phyloP scores from a whole-genome alignment of 2,113 vertebrate genomes.

The Pangasianodon gigas region DNA sequence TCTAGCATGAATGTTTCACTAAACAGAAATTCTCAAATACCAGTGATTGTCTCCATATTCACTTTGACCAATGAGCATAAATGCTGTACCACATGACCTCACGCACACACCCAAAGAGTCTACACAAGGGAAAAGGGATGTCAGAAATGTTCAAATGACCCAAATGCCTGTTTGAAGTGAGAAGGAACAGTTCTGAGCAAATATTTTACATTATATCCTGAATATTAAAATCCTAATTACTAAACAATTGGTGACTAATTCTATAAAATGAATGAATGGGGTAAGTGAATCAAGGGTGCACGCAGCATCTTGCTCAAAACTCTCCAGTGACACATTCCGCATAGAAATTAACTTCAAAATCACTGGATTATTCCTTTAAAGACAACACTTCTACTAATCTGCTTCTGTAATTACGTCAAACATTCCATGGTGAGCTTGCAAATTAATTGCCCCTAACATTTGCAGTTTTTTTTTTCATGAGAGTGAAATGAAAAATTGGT shows the following conservation, averaged over 20 bases:
- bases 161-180: neutral
- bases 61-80: neutral
- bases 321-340: neutral
- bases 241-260: neutral
- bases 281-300: neutral
- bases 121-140: neutral
- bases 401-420: neutral
- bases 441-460: neutral
- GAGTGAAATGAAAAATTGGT: neutral
- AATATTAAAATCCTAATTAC: neutral
- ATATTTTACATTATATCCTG: neutral
- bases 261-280: neutral
- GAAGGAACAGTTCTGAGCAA: neutral
- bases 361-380: no score
- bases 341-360: neutral
- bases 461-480: neutral
- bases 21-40: neutral
- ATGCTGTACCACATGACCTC: neutral
- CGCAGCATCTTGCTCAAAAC: neutral
- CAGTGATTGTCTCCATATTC: neutral
- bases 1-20: neutral
- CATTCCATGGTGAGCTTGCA: neutral
- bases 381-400: neutral
- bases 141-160: neutral
- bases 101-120: neutral